Percentiles rank a stretch among this genome's conserved stretches.
phyloP scores from a whole-genome alignment of 2,113 vertebrate genomes.

The Cercopithecus mona region DNA sequence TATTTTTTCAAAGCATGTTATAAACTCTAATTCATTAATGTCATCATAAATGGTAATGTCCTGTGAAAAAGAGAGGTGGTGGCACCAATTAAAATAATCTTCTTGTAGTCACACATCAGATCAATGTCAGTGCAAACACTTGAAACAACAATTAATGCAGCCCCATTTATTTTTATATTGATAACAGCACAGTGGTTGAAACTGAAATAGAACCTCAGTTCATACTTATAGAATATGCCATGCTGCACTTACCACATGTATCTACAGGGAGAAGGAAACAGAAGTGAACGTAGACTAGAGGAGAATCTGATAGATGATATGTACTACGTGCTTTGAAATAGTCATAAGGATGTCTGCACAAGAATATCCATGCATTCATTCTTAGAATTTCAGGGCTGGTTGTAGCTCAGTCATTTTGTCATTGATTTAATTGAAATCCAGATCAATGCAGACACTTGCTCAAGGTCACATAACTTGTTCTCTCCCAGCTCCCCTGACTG shows the following conservation, averaged over 20 bases:
- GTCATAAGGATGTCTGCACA: neutral
- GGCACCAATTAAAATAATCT: conserved; percentile 65
- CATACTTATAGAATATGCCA: neutral
- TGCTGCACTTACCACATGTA: neutral
- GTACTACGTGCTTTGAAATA: neutral
- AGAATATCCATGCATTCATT: neutral
- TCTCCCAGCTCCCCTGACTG: neutral
- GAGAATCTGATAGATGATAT: neutral
- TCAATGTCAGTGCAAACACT: conserved; percentile 26
- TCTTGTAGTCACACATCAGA: conserved; percentile 52
- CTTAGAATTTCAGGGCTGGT: neutral
- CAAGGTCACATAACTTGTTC: neutral
- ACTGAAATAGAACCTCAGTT: neutral
- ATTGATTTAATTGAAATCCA: conserved; percentile 11
- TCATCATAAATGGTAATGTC: conserved; percentile 65
- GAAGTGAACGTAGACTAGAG: neutral
- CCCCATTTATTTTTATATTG: neutral
- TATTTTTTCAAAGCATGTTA: conserved; percentile 45
- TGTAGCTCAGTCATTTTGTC: neutral
- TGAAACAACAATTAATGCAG: neutral
- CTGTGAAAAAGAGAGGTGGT: conserved; percentile 67
- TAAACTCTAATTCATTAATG: conserved; percentile 66
- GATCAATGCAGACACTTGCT: neutral
- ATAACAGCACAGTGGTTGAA: neutral
- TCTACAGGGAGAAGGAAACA: neutral